Percentiles rank a stretch among this genome's conserved stretches.
These are phyloP conservation scores for Brachypalpus laphriformis DNA, from an alignment of 2,888 invertebrate species.

Conservation along the genomic window DNA sequence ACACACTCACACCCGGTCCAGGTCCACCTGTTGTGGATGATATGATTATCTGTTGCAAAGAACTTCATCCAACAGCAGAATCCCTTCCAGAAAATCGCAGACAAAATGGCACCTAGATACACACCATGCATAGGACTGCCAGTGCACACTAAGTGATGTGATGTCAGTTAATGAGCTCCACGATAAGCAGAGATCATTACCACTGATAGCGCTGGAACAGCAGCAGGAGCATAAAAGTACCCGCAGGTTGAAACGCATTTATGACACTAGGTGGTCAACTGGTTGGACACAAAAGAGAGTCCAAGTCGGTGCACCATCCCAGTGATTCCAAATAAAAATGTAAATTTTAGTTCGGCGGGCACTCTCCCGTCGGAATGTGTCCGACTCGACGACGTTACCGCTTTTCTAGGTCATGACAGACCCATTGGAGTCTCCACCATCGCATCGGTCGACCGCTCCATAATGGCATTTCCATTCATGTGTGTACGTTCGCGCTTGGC, in stretches of 20 bases:
- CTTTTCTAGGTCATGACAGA: conserved; percentile 73
- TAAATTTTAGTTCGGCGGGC: conserved; percentile 60
- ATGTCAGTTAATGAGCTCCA: conserved; percentile 69
- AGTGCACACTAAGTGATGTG: conserved; percentile 35
- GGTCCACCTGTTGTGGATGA: conserved; percentile 56
- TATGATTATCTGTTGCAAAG: conserved; percentile 36
- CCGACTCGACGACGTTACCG: conserved; percentile 46
- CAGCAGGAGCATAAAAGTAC: conserved; percentile 49
- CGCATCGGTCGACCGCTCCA: neutral
- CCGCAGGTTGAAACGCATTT: conserved; percentile 53
- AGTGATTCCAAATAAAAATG: conserved; percentile 69
- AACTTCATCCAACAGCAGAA: conserved; percentile 23
- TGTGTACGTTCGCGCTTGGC: conserved; percentile 15
- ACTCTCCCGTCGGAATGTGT: conserved; percentile 46
- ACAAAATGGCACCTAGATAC: conserved; percentile 65
- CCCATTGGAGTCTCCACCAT: conserved; percentile 60
- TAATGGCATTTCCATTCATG: conserved; percentile 53
- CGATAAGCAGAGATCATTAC: conserved; percentile 65
- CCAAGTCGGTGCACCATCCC: conserved; percentile 31
- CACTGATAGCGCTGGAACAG: conserved; percentile 59
- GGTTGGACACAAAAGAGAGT: conserved; percentile 7
- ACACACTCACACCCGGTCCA: neutral
- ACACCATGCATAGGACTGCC: neutral
- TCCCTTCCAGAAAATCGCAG: conserved; percentile 47
- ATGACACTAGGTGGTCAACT: conserved; percentile 68